Percentiles rank a stretch among this genome's conserved stretches.
These are phyloP conservation scores for Peromyscus nudipes DNA, from an alignment of 2,797 vertebrate genomes.

Conservation along the genomic window DNA sequence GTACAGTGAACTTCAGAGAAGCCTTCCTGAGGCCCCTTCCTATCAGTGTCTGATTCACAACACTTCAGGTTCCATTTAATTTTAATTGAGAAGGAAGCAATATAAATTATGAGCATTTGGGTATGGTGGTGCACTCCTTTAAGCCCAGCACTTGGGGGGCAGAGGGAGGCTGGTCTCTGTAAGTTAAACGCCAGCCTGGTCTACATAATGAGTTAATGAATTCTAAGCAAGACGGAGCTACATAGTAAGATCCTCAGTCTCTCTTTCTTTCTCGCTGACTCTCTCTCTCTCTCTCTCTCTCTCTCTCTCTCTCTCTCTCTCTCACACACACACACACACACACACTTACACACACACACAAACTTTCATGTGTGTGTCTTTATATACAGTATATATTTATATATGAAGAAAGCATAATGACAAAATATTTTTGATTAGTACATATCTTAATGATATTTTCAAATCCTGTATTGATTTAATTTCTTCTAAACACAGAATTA, in stretches of 20 bases:
- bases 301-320: background rate
- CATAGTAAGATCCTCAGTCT: background rate
- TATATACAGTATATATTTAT: background rate
- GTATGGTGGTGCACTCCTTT: background rate
- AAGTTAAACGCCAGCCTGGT: background rate
- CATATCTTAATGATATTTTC: conserved; percentile 1
- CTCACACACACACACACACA: background rate
- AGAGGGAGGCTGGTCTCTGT: background rate
- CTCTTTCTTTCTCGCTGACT: background rate
- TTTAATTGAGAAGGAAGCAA: conserved; percentile 42
- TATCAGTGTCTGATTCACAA: background rate
- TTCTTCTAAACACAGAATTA: conserved; percentile 53
- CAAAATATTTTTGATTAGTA: conserved; percentile 44
- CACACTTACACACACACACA: too few relatives aligned
- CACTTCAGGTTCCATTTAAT: background rate
- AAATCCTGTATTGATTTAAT: background rate
- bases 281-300: background rate
- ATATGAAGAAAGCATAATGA: background rate
- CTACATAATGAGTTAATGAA: background rate
- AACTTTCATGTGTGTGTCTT: background rate
- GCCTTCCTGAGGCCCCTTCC: background rate
- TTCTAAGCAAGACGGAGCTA: background rate
- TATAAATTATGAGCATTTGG: background rate
- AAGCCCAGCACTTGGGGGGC: background rate
- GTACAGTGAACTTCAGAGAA: conserved; percentile 9